A percentile compares a stretch with the other conserved stretches of the same genome.
phyloP scores from a whole-genome alignment of 1,140 invertebrate species.

The Hylaeus anthracinus region DNA sequence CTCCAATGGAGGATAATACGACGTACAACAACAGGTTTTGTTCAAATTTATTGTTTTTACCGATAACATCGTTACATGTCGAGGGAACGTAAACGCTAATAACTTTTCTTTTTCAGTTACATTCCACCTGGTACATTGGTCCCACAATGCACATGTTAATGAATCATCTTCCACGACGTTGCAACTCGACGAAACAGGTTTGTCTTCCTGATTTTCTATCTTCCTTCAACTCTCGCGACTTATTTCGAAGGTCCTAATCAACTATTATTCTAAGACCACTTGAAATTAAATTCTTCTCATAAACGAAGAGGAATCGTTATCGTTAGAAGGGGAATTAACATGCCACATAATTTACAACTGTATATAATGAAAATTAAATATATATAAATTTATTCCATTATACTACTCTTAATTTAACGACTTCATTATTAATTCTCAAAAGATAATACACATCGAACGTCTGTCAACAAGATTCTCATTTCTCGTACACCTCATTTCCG shows the following conservation, averaged over 20 bases:
- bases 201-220: no score
- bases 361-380: conserved; percentile 41
- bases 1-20: conserved; percentile 71
- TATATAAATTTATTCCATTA: conserved; percentile 21
- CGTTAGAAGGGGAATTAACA: background rate
- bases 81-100: background rate
- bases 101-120: conserved; percentile 1
- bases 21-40: conserved; percentile 73
- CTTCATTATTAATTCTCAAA: conserved; percentile 51
- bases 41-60: background rate
- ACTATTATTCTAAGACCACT: no score
- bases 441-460: conserved; percentile 19
- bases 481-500: conserved; percentile 29
- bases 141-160: background rate
- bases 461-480: background rate
- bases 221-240: no score
- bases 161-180: no score
- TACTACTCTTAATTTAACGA: conserved; percentile 49
- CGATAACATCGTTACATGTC: background rate
- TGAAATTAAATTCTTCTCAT: no score
- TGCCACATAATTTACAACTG: background rate
- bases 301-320: background rate
- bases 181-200: no score
- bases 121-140: background rate
- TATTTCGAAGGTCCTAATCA: no score